Percentiles rank a stretch among this genome's conserved stretches.
Conservation (phyloP, 1,140 invertebrate species). For the Megathymus violae region DNA sequence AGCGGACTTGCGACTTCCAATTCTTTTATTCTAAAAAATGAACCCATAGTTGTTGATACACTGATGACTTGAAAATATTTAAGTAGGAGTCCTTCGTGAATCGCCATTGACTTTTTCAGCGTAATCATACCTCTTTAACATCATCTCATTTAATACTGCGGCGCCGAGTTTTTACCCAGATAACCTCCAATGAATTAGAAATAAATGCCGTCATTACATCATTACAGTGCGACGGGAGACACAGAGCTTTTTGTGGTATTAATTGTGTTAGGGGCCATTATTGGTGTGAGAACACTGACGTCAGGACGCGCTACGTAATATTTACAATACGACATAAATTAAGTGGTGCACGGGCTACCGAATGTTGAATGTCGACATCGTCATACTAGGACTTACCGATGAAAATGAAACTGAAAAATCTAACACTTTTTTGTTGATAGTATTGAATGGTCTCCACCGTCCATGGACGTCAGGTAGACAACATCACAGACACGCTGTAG, state of each 20-base stretch:
- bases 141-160: slow-evolving; percentile 13
- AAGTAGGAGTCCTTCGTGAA: neutral
- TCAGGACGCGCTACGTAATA: neutral
- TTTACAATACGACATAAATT: too few species aligned
- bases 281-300: slow-evolving; percentile 1
- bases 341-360: too few species aligned
- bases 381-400: too few species aligned
- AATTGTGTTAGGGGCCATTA: slow-evolving; percentile 29
- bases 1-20: too few species aligned
- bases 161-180: slow-evolving; percentile 36
- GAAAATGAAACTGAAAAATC: too few species aligned
- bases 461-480: too few species aligned
- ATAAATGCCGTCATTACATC: slow-evolving; percentile 40
- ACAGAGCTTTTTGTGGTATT: slow-evolving; percentile 16
- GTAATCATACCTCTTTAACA: slow-evolving; percentile 6
- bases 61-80: neutral
- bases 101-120: slow-evolving; percentile 6
- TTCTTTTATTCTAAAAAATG: too few species aligned
- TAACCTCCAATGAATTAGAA: slow-evolving; percentile 43
- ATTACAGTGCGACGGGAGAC: slow-evolving; percentile 5
- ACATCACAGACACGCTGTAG: too few species aligned
- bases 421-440: too few species aligned
- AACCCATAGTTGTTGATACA: too few species aligned
- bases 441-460: too few species aligned
- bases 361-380: too few species aligned